Base-by-base conservation (phyloP, 2,797 vertebrate species). In the Gallirallus australis region DNA sequence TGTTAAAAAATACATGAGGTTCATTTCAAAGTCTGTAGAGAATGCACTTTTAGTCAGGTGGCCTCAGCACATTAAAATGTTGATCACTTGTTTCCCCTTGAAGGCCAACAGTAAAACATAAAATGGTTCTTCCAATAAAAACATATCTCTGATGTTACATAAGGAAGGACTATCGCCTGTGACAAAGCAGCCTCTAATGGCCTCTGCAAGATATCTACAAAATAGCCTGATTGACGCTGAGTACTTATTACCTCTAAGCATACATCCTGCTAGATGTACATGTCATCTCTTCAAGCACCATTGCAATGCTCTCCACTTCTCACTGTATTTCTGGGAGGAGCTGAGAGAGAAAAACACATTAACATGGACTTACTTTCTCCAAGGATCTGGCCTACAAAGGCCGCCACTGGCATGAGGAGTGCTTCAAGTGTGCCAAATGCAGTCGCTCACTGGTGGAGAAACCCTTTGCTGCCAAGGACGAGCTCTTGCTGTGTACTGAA, bases 311-410 rank as follows among this genome's bases (percentile, higher is more conserved):
- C 68, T 68, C 21, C 3, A 1, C 12, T 64, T 84, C 53, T 63
- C 1, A 0, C 15, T 82, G 57, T 45, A 71, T n/a, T 63, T 70
- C 33, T 79, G 53, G n/a, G 68, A 72, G n/a, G 12, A 61, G 3
- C 15, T 30, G 24, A n/a, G 30, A 48, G 17, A 59, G 71, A 71
- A 82, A 79, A 91, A 5, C n/a, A 65, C 78, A 86, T 89, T 97
- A 96, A 97, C 66, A 73, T 73, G 27, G 72, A 48, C 83, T 96
- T 90, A 25, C 69, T 97, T 81, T 96, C 90, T 97, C 60, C 7
- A 96, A 99, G 99, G 99, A 99, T 96, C 97, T 99, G 82, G 98
- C 99, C 93, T 99, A 99, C 86, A 99, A 99, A 97, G 99, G 99
- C 92, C 98, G 95, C 21, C 99, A 99, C 96, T 99, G 99, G 99